Evolutionary conservation across 2,888 invertebrate genomes (phyloP).

Genomic region (Calliphora vomitoria): DNA sequence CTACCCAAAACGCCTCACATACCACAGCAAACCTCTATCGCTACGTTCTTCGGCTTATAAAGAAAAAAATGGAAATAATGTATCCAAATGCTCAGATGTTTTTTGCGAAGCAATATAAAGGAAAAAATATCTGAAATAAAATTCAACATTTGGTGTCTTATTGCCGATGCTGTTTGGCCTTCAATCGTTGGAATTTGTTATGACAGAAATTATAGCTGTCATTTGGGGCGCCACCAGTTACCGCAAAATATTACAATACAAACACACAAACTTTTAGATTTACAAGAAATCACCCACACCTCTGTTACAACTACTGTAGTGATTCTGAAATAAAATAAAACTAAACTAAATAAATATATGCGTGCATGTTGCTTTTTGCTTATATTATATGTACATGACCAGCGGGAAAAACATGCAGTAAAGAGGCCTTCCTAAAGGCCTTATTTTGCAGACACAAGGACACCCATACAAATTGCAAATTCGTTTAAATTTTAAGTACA

Average conservation of each 20-base stretch:
- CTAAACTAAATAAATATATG: conserved; percentile 34
- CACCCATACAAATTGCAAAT: no score
- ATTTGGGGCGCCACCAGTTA: conserved; percentile 69
- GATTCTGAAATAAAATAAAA: no score
- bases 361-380: conserved; percentile 52
- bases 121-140: conserved; percentile 6
- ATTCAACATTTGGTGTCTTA: conserved; percentile 46
- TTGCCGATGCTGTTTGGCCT: conserved; percentile 67
- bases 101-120: not conserved
- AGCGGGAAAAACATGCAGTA: no score
- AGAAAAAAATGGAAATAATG: conserved; percentile 3
- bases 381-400: no score
- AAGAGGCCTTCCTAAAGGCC: no score
- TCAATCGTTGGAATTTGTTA: conserved; percentile 80
- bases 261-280: not conserved
- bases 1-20: conserved; percentile 28
- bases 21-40: not conserved
- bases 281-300: conserved; percentile 18
- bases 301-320: not conserved
- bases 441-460: no score
- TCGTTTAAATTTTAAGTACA: no score
- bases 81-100: not conserved
- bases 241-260: conserved; percentile 38
- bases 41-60: not conserved
- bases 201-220: conserved; percentile 82